Base-by-base conservation (phyloP, 2,888 invertebrate genomes). In the Hypsopygia costalis region DNA sequence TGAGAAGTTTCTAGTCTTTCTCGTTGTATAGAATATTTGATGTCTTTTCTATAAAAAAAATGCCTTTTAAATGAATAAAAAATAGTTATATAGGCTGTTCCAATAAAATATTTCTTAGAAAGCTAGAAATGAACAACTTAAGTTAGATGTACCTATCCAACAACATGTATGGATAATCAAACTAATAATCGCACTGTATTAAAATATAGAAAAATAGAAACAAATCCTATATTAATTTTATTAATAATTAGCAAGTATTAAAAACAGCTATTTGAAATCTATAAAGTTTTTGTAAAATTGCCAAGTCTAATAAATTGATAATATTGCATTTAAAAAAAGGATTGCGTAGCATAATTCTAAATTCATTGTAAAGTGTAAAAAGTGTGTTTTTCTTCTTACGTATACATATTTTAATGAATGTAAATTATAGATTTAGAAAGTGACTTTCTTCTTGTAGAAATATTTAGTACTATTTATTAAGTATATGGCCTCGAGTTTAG, bases 261-360 rank as follows among this genome's bases (percentile, higher is more conserved):
- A 16, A 16, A 16, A 2, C 4, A 16, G 16, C 16, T 16, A 16
- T 16, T 16, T 4, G 16, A 16, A 16, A 16, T 16, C 16, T 16
- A 16, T 16, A 16, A 16, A 2, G 25, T 32, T 32, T n/a, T 12
- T 32, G 3, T 16, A 32, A n/a, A 32, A 35, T 8, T 21, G 16
- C 9, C 7, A 29, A 29, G 28, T 30, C 11, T 5, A 27, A 36
- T 8, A 11, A 29, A 30, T 10, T 22, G 7, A 21, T 36, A 28
- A 29, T 36, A 30, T 16, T 62, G 61, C 60, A 69, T 60, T 62
- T 56, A 62, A 63, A 53, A 58, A 54, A 62, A 64, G 62, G 60
- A 71, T 73, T 75, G 83, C 86, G 87, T 87, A 86, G 81, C 69
- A 80, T 81, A 73, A 86, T 85, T 86, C 86, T 85, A 85, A 87